Percentiles rank a stretch among this genome's conserved stretches.
phyloP scores from a whole-genome alignment of 2,888 invertebrate species.

The Idaea aversata region DNA sequence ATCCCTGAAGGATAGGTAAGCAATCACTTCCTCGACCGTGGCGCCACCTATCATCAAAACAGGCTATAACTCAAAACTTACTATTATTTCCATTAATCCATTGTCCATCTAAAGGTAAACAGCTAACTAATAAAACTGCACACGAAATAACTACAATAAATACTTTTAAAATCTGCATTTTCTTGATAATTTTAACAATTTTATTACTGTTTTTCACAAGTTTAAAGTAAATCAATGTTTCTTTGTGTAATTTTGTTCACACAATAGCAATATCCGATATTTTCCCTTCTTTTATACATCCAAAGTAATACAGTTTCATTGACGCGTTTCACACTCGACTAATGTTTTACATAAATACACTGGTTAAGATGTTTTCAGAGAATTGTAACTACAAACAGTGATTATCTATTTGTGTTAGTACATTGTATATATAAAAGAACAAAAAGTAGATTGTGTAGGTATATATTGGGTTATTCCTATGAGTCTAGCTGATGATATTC shows the following conservation, averaged over 20 bases:
- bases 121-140: slow-evolving; percentile 24
- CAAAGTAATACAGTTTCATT: slow-evolving; percentile 10
- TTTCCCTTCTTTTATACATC: slow-evolving; percentile 30
- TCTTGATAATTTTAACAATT: slow-evolving; percentile 20
- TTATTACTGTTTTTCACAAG: slow-evolving; percentile 2
- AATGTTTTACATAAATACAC: slow-evolving; percentile 18
- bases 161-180: slow-evolving; percentile 33
- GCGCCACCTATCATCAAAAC: slow-evolving; percentile 20
- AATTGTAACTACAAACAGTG: slow-evolving; percentile 25
- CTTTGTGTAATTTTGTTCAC: not conserved
- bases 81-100: slow-evolving; percentile 28
- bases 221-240: not conserved
- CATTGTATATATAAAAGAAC: slow-evolving; percentile 3
- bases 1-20: too few relatives aligned
- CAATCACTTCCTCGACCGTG: too few relatives aligned
- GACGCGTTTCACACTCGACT: slow-evolving; percentile 27
- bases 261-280: slow-evolving; percentile 6
- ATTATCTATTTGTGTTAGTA: slow-evolving; percentile 14
- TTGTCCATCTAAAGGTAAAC: slow-evolving; percentile 40
- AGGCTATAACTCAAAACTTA: slow-evolving; percentile 22
- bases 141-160: slow-evolving; percentile 37
- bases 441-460: not conserved
- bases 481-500: too few relatives aligned
- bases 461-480: too few relatives aligned
- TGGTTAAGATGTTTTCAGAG: slow-evolving; percentile 15